Percentiles rank a stretch among this genome's conserved stretches.
Conservation (phyloP, 2,113 vertebrate genomes). For the Erythrocercus mccallii region DNA sequence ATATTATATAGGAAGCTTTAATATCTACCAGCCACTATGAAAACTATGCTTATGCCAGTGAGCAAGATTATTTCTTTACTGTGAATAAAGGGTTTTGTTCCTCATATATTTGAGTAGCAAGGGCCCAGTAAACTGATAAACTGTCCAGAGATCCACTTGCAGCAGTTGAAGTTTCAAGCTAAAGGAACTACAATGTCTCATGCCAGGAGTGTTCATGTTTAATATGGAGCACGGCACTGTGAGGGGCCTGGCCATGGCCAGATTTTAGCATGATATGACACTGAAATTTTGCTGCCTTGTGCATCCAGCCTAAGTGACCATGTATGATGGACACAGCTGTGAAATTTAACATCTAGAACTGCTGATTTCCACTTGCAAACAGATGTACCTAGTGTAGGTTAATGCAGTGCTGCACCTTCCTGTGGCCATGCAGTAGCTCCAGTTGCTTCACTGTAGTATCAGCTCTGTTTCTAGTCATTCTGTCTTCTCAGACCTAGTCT, state of each 20-base stretch:
- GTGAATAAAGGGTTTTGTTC: not conserved
- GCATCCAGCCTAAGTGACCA: not conserved
- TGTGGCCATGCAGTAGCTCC: not conserved
- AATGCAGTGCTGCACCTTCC: not conserved
- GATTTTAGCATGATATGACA: not conserved
- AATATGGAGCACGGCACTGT: fast-evolving
- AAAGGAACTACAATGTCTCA: not conserved
- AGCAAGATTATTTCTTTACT: not conserved
- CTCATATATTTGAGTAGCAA: not conserved
- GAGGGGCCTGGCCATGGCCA: not conserved
- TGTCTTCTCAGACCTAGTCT: not conserved
- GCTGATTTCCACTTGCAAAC: not conserved
- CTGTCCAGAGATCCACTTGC: not conserved
- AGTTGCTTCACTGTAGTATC: not conserved
- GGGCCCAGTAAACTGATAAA: not conserved
- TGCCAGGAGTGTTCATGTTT: not conserved
- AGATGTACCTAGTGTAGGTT: not conserved
- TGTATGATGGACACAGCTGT: fast-evolving
- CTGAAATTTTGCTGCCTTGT: not conserved
- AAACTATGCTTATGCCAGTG: not conserved
- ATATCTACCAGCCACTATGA: not conserved
- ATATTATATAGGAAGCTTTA: not conserved
- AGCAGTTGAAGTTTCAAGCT: not conserved
- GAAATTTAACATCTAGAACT: not conserved
- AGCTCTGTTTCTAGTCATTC: not conserved